Evolutionary conservation across 2,888 invertebrate genomes (phyloP).

Genomic region (Entomobrya proxima): DNA sequence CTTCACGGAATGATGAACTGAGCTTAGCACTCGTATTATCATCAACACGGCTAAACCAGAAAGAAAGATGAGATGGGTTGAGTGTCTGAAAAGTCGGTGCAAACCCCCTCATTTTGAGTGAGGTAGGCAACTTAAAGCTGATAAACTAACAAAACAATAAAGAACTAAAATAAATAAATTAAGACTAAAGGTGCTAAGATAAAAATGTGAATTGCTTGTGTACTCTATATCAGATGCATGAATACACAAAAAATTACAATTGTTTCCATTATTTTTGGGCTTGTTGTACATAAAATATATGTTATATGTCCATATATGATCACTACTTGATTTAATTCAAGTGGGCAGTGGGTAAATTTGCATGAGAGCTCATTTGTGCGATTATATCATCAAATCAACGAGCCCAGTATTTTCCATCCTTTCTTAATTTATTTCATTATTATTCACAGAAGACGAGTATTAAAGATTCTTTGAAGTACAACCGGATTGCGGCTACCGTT

Average conservation of each 20-base stretch:
- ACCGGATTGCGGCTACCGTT: background rate
- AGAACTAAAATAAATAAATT: constrained; percentile 28
- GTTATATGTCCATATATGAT: constrained; percentile 27
- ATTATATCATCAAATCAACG: constrained; percentile 14
- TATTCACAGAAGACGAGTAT: background rate
- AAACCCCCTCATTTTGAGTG: constrained; percentile 4
- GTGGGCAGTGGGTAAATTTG: constrained; percentile 24
- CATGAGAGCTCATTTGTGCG: background rate
- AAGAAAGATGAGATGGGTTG: background rate
- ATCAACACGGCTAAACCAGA: background rate
- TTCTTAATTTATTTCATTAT: background rate
- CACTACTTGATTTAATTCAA: constrained; percentile 37
- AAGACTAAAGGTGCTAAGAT: constrained; percentile 28
- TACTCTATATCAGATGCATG: background rate
- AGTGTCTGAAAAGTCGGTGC: background rate
- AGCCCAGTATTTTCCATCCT: background rate
- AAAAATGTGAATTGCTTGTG: background rate
- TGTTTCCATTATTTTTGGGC: background rate
- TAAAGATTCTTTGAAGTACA: background rate
- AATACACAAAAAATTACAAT: background rate
- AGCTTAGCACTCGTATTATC: background rate
- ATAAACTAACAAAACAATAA: constrained; percentile 32
- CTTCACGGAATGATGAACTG: constrained; percentile 60
- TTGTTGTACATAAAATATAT: constrained; percentile 10
- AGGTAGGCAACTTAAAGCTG: background rate